Evolutionary conservation across 2,797 vertebrate genomes (phyloP), one percentile per base, ranked within the genome.

Genomic region (Sebastes vulpes): DNA sequence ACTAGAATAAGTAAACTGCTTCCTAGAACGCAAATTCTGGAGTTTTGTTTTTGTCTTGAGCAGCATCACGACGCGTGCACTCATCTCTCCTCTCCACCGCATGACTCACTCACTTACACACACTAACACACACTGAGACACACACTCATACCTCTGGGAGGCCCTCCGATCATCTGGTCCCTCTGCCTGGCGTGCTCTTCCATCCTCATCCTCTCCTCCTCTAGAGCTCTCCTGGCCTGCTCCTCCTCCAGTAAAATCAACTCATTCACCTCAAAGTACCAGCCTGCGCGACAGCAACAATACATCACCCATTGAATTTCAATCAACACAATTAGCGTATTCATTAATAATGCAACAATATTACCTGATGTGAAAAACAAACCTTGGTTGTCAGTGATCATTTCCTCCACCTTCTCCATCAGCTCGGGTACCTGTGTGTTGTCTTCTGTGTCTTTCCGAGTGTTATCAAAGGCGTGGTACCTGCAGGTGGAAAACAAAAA

Each of bases 301-400:
- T 52, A 0, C 56, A 57, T 82, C 1, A 69, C 72, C 72, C 28
- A 74, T 2, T 6, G 21, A 35, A 35, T 32, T 64, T 46, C 53
- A 56, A n/a, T 46, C 42, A 48, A n/a, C 42, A n/a, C 63, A 66
- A 14, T 5, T 3, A 2, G 10, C n/a, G 21, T 18, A 9, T 32
- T 53, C 4, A 38, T 53, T 26, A 20, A 63, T 48, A 58, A 29
- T 48, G 35, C 5, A 46, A n/a, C 16, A 23, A 31, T 1, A 23
- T 32, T 2, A n/a, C 6, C 5, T 5, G 0, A 25, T 20, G 4
- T 50, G 25, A 53, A 63, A 48, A 59, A 48, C 53, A 14, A 48
- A 92, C 94, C 94, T 87, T 96, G 94, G 86, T 96, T 96, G 85
- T 96, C 95, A 10, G 93, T 92, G 89, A 96, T 93, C 90, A 96